Evolutionary conservation across 2,797 vertebrate species (phyloP).

Genomic region (Spea hammondii): DNA sequence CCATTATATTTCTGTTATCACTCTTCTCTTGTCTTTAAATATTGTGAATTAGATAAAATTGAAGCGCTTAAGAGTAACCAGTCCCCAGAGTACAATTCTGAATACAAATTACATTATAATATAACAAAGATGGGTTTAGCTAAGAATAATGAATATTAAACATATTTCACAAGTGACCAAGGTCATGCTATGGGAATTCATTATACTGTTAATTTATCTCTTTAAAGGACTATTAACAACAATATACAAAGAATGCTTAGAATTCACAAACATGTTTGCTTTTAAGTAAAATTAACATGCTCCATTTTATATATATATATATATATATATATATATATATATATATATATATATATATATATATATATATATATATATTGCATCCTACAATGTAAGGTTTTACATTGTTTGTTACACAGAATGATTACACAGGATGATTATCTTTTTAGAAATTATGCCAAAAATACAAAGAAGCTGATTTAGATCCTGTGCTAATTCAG

Average conservation of each 20-base stretch:
- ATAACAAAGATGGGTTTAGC: constrained; percentile 85
- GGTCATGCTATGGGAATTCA: constrained; percentile 90
- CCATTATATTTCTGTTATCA: constrained; percentile 50
- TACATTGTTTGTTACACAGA: too few relatives aligned
- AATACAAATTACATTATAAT: constrained; percentile 98
- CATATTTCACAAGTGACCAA: constrained; percentile 89
- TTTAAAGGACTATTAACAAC: constrained; percentile 86
- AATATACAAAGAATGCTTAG: constrained; percentile 78
- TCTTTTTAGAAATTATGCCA: too few relatives aligned
- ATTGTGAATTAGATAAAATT: constrained; percentile 81
- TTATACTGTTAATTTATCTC: constrained; percentile 95
- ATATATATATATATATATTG: too few relatives aligned
- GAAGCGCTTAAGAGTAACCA: constrained; percentile 76
- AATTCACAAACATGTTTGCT: constrained; percentile 29
- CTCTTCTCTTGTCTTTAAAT: constrained; percentile 86
- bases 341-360: too few relatives aligned
- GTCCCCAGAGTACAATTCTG: constrained; percentile 82
- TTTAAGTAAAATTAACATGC: too few relatives aligned
- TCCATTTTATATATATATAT: too few relatives aligned
- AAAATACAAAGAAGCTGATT: constrained; percentile 73
- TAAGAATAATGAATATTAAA: constrained; percentile 92
- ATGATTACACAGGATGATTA: too few relatives aligned
- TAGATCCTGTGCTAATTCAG: constrained; percentile 81
- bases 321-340: too few relatives aligned
- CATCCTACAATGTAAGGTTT: too few relatives aligned